Conservation (phyloP, 2,797 vertebrate genomes). For the Holocentrus rufus region DNA sequence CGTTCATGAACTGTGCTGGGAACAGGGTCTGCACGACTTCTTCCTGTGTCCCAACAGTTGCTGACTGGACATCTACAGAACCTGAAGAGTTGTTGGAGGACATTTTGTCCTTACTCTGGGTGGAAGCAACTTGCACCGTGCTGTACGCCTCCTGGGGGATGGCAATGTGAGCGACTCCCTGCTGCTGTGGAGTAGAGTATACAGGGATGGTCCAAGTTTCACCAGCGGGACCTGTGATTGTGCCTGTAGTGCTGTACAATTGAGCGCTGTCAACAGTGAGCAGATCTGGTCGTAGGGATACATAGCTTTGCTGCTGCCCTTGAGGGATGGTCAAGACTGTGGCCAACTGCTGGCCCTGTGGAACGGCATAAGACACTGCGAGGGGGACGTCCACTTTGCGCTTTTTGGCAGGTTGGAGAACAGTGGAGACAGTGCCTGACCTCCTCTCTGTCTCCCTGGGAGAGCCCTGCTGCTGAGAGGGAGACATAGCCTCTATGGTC, state of each 20-base stretch:
- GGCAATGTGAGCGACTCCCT: constrained; percentile 96
- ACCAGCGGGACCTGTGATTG: constrained; percentile 97
- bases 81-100: constrained; percentile 52
- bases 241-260: constrained; percentile 96
- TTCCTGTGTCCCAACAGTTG: constrained; percentile 87
- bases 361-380: constrained; percentile 95
- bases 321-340: constrained; percentile 98
- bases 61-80: constrained; percentile 73
- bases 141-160: constrained; percentile 98
- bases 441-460: constrained; percentile 91
- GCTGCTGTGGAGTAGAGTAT: constrained; percentile 96
- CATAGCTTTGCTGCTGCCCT: constrained; percentile 98
- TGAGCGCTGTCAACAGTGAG: constrained; percentile 98
- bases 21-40: constrained; percentile 97
- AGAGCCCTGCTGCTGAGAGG: constrained; percentile 89
- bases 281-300: constrained; percentile 96
- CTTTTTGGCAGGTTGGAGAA: constrained; percentile 98
- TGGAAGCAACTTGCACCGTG: constrained; percentile 89
- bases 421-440: constrained; percentile 83
- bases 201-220: constrained; percentile 99
- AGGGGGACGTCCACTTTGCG: constrained; percentile 98
- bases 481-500: constrained; percentile 93
- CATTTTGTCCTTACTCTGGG: constrained; percentile 89
- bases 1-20: constrained; percentile 99
- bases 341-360: constrained; percentile 94